Conservation (phyloP, 1,140 invertebrate species). For the Lepidostoma basale region DNA sequence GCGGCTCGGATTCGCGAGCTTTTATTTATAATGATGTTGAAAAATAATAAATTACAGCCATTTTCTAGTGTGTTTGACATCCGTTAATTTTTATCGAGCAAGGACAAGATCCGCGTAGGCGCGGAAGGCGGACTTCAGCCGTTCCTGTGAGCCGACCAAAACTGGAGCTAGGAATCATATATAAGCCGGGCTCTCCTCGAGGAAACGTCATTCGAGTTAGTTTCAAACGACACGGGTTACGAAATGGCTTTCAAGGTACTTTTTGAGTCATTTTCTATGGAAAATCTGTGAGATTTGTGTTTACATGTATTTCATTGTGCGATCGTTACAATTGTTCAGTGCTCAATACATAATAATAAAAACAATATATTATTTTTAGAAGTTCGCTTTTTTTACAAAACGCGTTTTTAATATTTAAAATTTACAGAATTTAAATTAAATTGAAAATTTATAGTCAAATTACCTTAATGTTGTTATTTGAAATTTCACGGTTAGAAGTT, state of each 20-base stretch:
- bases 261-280: not conserved
- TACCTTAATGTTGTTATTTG: no score
- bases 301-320: not conserved
- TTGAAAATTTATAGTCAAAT: no score
- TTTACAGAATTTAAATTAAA: no score
- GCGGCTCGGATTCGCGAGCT: not conserved
- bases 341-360: no score
- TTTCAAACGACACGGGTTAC: constrained; percentile 27
- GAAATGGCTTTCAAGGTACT: constrained; percentile 37
- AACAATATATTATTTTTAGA: no score
- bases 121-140: constrained; percentile 27
- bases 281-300: not conserved
- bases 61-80: constrained; percentile 28
- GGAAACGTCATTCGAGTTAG: constrained; percentile 31
- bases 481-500: no score
- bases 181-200: constrained; percentile 20
- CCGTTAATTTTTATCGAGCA: constrained; percentile 35
- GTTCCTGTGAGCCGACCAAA: constrained; percentile 14
- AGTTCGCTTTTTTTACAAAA: no score
- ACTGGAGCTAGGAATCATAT: constrained; percentile 35
- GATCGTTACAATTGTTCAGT: not conserved
- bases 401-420: no score
- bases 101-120: constrained; percentile 35
- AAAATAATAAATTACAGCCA: constrained; percentile 5
- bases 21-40: not conserved